Evolutionary conservation across 1,140 invertebrate species (phyloP), one percentile per base, ranked within the genome.

Genomic region (Drosophila burlai): DNA sequence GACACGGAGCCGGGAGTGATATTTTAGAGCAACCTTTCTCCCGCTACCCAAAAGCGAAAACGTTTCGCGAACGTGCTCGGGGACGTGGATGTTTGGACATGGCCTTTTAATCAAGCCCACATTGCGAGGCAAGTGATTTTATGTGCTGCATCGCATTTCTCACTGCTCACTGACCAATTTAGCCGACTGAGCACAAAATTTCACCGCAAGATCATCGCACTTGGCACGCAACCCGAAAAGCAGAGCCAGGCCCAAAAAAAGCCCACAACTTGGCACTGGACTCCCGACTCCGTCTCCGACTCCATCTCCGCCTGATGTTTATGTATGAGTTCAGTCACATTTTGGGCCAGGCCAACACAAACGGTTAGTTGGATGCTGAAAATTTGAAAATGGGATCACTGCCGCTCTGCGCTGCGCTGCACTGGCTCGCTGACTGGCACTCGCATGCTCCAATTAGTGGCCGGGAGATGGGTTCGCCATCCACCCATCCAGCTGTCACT

Each of bases 161-260:
- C 54, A 55, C 54, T 77, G 86, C 78, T 91, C 81, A 84, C 89
- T 91, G 87, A 91, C 87, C 87, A 91, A 91, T 91, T 91, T 91
- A 91, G 74, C 83, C 78, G 89, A 62, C 74, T 91, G 87, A 91
- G 89, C 87, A 91, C 78, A 91, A 91, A 91, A 91, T 91, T 91
- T 91, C 81, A 89, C 83, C 89, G 89, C 78, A 83, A 89, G 87
- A 91, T 91, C 87, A 91, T 91, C 89, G 87, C 87, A 89, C 87
- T 91, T 91, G 75, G 89, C 87, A 91, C 87, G 87, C 87, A 91
- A 91, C 84, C 81, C 77, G 50, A 68, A 83, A 83, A 62, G 74
- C 72, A 80, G 66, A 83, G 65, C 78, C 72, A 76, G 76, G 52
- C 81, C 82, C 78, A 87, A 82, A 85, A 85, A 73, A n/a, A 61